These are phyloP conservation scores for Zonotrichia leucophrys DNA, from an alignment of 2,113 vertebrate genomes.

Conservation along the genomic window DNA sequence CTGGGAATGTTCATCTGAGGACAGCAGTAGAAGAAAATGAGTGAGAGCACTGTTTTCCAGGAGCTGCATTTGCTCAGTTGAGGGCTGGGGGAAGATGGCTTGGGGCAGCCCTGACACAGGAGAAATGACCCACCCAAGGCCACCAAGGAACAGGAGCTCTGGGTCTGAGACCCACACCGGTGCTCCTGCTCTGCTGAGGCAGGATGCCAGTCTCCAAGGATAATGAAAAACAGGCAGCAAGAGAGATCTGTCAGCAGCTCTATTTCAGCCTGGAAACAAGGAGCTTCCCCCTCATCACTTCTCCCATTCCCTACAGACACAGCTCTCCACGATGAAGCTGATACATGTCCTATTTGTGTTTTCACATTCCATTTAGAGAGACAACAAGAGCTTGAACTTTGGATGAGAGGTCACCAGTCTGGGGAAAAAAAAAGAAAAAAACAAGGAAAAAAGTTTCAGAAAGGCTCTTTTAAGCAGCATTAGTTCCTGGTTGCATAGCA, in stretches of 20 bases:
- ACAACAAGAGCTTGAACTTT: neutral
- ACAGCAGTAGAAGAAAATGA: neutral
- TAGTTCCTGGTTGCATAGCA: constrained; percentile 31
- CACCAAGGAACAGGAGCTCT: neutral
- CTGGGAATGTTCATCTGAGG: neutral
- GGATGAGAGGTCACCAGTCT: neutral
- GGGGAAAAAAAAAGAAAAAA: neutral
- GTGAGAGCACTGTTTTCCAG: neutral
- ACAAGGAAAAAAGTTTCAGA: neutral
- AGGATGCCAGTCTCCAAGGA: neutral
- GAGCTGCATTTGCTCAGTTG: neutral
- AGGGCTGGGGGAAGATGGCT: neutral
- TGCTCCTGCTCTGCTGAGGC: neutral
- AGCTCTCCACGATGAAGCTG: neutral
- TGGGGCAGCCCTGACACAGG: neutral
- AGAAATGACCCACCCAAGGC: neutral
- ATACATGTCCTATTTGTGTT: neutral
- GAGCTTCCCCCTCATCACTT: neutral
- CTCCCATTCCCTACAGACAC: neutral
- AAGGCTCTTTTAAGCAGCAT: neutral
- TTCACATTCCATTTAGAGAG: neutral
- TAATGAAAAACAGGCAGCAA: neutral
- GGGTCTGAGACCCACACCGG: neutral
- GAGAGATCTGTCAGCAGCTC: neutral
- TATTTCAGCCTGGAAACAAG: neutral